Base-by-base conservation (phyloP, 2,113 vertebrate species). In the Colaptes auratus region DNA sequence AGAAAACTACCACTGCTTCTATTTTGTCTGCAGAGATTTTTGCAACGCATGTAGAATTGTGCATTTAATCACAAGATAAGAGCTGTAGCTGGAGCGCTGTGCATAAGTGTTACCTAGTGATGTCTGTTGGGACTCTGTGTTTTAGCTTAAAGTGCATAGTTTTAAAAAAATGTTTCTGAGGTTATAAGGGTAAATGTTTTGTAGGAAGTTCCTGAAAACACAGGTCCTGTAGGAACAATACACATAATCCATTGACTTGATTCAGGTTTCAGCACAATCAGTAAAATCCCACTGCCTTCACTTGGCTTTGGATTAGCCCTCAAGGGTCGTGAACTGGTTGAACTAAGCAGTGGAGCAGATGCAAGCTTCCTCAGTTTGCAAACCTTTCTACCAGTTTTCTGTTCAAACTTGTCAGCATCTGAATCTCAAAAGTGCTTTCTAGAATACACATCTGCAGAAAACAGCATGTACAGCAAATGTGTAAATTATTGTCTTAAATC, bases 251-350 rank as follows among this genome's bases (percentile, higher is more conserved):
- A 67, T 94, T 91, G 91, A 79, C 85, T 95, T 93, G 85, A 77
- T 96, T 71, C 85, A 78, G 91, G 95, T 95, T 95, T 96, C 91
- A 95, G 69, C 89, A 91, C 92, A 95, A 88, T 96, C 84, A 92
- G 52, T 91, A 65, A 92, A 96, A 96, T 96, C 92, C 92, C 91
- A 71, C 44, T 93, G 92, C 91, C 69, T 96, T 95, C 90, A 36
- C 75, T 92, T 92, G 67, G 82, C 52, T 95, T 95, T 89, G 92
- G 89, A 88, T 93, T 90, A 96, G 94, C 92, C 89, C 87, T 96
- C 91, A 48, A 39, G 87, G 89, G 94, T 94, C 91, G 74, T 67
- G 88, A 96, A 90, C 78, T 76, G 50, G 88, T 95, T 93, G 86
- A 94, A 89, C 88, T 88, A 66, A 96, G 73, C 87, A 82, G 71